phyloP scores from a whole-genome alignment of 2,797 vertebrate species.

The Uromys caudimaculatus region DNA sequence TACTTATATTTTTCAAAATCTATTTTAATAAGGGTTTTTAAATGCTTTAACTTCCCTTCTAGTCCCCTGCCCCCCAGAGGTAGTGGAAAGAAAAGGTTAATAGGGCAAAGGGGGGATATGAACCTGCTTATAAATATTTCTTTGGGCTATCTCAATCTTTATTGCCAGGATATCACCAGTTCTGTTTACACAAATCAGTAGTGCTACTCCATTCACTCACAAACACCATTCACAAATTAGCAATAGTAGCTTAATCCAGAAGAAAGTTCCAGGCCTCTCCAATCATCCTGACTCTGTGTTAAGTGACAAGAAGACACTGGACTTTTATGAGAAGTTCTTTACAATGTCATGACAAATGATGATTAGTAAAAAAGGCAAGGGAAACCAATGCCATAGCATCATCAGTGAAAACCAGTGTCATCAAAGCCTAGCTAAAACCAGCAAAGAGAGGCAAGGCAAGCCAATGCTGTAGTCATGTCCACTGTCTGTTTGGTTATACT shows the following conservation, averaged over 20 bases:
- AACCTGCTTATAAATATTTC: not conserved
- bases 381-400: no score
- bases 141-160: not conserved
- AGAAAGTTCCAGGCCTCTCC: no score
- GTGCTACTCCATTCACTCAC: not conserved
- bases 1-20: not conserved
- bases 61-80: fast-evolving
- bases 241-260: no score
- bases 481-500: not conserved
- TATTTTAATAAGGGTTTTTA: not conserved
- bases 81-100: not conserved
- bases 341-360: not conserved
- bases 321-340: not conserved
- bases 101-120: not conserved
- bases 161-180: not conserved
- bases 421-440: no score
- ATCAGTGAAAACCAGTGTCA: no score
- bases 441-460: no score
- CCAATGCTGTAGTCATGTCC: not conserved
- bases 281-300: not conserved
- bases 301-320: not conserved
- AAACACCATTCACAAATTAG: not conserved
- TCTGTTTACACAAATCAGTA: not conserved
- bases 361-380: no score
- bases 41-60: not conserved